phyloP scores from a whole-genome alignment of 2,888 invertebrate species.

The Polyploca ridens region DNA sequence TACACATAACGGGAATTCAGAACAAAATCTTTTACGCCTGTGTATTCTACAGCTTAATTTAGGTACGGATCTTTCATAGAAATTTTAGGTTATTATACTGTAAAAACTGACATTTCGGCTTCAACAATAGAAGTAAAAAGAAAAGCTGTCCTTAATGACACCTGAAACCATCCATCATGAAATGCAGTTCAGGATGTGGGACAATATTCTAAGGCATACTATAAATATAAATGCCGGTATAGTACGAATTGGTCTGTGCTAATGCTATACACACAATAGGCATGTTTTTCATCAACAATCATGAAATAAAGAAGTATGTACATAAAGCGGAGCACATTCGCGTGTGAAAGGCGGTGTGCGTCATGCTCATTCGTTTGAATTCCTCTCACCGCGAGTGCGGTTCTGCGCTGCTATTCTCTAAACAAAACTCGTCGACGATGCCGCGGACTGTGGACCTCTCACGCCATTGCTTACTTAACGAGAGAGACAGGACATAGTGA shows the following conservation, averaged over 20 bases:
- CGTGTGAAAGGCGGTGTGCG: slow-evolving; percentile 58
- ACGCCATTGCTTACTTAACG: too few species aligned
- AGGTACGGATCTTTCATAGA: background rate
- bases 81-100: background rate
- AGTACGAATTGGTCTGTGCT: slow-evolving; percentile 10
- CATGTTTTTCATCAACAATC: slow-evolving; percentile 21
- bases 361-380: slow-evolving; percentile 58
- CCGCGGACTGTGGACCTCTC: too few species aligned
- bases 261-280: slow-evolving; percentile 14
- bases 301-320: slow-evolving; percentile 42
- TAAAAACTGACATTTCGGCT: background rate
- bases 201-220: slow-evolving; percentile 11
- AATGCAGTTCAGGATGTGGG: slow-evolving; percentile 4
- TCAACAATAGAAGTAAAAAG: background rate
- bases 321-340: slow-evolving; percentile 34
- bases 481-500: too few species aligned
- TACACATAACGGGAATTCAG: background rate
- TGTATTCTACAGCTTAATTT: background rate
- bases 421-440: too few species aligned
- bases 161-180: slow-evolving; percentile 10
- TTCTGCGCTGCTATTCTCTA: background rate
- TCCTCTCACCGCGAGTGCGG: slow-evolving; percentile 58
- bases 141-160: slow-evolving; percentile 11
- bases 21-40: background rate
- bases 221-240: slow-evolving; percentile 8